These are phyloP conservation scores for Phenganax marumi DNA, from an alignment of 92 coral and sea anemone genomes.

Conservation along the genomic window DNA sequence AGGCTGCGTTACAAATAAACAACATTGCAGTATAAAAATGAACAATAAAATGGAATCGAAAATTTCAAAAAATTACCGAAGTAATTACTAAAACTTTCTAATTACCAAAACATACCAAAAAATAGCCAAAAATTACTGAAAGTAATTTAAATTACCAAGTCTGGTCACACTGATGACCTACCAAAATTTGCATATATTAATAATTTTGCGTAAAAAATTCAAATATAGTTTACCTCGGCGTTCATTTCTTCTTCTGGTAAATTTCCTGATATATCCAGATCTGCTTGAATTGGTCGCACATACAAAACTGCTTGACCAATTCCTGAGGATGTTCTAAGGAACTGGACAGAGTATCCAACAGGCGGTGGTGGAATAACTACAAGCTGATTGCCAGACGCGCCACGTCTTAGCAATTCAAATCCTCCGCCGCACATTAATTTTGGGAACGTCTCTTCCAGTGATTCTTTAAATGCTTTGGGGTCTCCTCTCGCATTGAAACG, in stretches of 20 bases:
- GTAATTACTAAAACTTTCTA: neutral
- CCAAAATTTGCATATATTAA: neutral
- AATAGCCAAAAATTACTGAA: neutral
- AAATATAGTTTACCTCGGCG: neutral
- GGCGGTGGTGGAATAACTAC: neutral
- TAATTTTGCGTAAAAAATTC: neutral
- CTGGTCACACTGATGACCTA: too few relatives aligned
- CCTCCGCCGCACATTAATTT: neutral
- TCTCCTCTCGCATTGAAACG: neutral
- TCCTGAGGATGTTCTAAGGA: neutral
- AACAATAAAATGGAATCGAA: too few relatives aligned
- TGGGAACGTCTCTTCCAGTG: neutral
- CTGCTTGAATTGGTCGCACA: conserved; percentile 24
- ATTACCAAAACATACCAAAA: neutral
- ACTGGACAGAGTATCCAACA: conserved; percentile 9
- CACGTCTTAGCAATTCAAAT: neutral
- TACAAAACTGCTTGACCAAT: conserved; percentile 22
- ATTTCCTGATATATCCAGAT: neutral
- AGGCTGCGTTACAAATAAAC: too few relatives aligned
- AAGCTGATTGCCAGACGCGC: neutral
- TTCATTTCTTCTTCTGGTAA: neutral
- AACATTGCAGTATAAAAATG: too few relatives aligned
- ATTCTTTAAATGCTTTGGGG: neutral
- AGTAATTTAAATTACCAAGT: too few relatives aligned
- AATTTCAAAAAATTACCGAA: neutral